These are phyloP conservation scores for Schizotus pectinicornis DNA, from an alignment of 2,888 invertebrate genomes.

Conservation along the genomic window DNA sequence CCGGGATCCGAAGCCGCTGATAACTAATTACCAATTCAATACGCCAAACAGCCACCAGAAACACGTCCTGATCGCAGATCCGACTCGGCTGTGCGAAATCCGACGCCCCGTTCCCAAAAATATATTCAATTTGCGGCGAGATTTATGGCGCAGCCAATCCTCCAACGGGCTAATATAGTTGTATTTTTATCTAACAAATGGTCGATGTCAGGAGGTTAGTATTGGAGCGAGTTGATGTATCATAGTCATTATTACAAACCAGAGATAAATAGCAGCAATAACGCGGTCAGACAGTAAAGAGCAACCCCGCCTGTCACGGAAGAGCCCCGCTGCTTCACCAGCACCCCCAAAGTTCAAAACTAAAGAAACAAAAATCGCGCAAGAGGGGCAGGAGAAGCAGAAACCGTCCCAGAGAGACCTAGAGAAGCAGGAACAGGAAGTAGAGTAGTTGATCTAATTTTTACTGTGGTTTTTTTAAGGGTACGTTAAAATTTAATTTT, in stretches of 20 bases:
- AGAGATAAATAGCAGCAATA: slow-evolving; percentile 32
- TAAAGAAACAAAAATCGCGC: too few species aligned
- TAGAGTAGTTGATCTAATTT: too few species aligned
- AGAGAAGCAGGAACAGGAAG: too few species aligned
- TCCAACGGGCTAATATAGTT: slow-evolving; percentile 21
- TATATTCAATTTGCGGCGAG: slow-evolving; percentile 17
- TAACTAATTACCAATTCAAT: slow-evolving; percentile 35
- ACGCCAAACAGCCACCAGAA: slow-evolving; percentile 1
- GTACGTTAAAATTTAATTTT: too few species aligned
- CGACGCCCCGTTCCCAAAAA: background rate
- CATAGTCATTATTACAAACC: slow-evolving; percentile 33
- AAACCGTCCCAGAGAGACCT: too few species aligned
- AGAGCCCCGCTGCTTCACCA: too few species aligned
- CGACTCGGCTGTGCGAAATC: background rate
- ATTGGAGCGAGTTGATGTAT: slow-evolving; percentile 35
- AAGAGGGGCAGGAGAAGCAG: too few species aligned
- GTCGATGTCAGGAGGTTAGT: slow-evolving; percentile 31
- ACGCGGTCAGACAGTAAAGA: slow-evolving; percentile 12
- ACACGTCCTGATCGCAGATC: background rate
- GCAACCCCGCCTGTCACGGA: too few species aligned
- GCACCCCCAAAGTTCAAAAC: too few species aligned
- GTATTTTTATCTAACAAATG: slow-evolving; percentile 34
- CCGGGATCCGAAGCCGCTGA: slow-evolving; percentile 28
- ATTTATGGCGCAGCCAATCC: slow-evolving; percentile 11
- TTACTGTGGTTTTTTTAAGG: too few species aligned